A percentile compares a stretch with the other conserved stretches of the same genome.
These are phyloP conservation scores for Tenthredo amoena DNA, from an alignment of 2,888 invertebrate species.

Conservation along the genomic window DNA sequence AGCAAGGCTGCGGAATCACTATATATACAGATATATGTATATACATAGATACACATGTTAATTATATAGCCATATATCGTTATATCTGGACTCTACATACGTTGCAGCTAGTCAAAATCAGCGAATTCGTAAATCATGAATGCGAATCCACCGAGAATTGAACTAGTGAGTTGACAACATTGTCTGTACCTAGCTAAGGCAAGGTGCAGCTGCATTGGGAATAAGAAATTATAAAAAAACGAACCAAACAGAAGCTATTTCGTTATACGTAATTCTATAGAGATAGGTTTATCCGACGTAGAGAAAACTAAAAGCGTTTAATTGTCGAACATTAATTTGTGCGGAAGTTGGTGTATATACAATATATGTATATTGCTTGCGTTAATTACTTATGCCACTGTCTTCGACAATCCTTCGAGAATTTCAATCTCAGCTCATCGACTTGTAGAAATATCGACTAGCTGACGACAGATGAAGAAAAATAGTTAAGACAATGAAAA, in stretches of 20 bases:
- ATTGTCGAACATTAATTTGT: constrained; percentile 10
- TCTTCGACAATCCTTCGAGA: not conserved
- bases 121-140: not conserved
- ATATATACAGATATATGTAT: not conserved
- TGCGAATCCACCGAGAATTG: not conserved
- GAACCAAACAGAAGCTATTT: not conserved
- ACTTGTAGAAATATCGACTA: not conserved
- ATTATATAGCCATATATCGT: not conserved
- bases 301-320: constrained; percentile 4
- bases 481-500: not conserved
- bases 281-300: not conserved
- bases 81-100: not conserved
- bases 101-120: not conserved
- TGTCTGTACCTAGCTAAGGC: not conserved
- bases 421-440: not conserved
- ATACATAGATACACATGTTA: not conserved
- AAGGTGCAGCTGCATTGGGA: not conserved
- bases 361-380: not conserved
- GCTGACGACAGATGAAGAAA: not conserved
- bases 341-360: not conserved
- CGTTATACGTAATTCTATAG: not conserved
- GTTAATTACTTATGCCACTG: not conserved
- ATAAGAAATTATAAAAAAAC: not conserved
- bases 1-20: constrained; percentile 31
- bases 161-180: not conserved